Percentiles rank a stretch among this genome's conserved stretches.
Evolutionary conservation across 2,888 invertebrate species (phyloP).

Genomic region (Drosophila buzzatii): DNA sequence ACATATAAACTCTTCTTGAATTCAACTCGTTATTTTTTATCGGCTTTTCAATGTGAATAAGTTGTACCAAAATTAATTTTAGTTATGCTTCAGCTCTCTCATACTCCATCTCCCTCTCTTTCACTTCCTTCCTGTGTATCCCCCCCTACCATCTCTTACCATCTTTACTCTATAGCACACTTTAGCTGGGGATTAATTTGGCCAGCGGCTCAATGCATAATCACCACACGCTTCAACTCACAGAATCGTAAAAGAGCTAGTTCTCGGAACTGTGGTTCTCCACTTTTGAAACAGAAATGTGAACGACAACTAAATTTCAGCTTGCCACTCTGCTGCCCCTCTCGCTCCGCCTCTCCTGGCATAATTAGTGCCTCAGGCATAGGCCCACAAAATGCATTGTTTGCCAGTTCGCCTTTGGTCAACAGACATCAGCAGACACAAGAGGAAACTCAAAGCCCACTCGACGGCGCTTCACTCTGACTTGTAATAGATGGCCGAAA

Average conservation of each 20-base stretch:
- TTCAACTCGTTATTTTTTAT: neutral
- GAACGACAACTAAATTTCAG: conserved; percentile 1
- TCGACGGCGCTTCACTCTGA: neutral
- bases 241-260: neutral
- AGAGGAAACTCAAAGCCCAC: conserved; percentile 9
- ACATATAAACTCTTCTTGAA: too few species aligned
- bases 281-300: neutral
- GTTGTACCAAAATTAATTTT: conserved; percentile 14
- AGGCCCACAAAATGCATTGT: conserved; percentile 42
- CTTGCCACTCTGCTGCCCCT: conserved; percentile 1
- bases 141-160: neutral
- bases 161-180: conserved; percentile 30
- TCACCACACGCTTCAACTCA: conserved; percentile 48
- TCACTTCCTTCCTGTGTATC: too few species aligned
- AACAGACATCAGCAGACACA: conserved; percentile 15
- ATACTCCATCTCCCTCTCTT: too few species aligned
- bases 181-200: conserved; percentile 66
- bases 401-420: conserved; percentile 29
- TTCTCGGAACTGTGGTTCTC: neutral
- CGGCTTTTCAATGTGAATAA: neutral
- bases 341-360: neutral
- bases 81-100: neutral
- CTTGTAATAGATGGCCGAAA: conserved; percentile 33
- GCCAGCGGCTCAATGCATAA: conserved; percentile 72
- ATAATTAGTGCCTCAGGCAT: conserved; percentile 18